These are phyloP conservation scores for Nomada goodeniana DNA, from an alignment of 2,888 invertebrate genomes.

Conservation along the genomic window DNA sequence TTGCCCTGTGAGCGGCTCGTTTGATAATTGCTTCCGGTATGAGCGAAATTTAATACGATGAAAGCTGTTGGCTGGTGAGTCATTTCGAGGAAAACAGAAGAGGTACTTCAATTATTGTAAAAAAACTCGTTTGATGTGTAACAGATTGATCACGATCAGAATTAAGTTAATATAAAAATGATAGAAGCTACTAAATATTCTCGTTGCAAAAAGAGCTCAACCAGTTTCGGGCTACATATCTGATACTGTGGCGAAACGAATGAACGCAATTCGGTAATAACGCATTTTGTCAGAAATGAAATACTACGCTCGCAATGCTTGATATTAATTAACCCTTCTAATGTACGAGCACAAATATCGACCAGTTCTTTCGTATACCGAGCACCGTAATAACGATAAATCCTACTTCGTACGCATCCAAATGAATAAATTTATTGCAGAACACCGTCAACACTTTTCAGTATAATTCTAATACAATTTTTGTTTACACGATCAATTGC, in stretches of 20 bases:
- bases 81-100: too few relatives aligned
- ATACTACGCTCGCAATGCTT: slow-evolving; percentile 13
- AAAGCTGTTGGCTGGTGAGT: too few relatives aligned
- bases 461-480: slow-evolving; percentile 28
- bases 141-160: too few relatives aligned
- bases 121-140: too few relatives aligned
- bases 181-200: too few relatives aligned
- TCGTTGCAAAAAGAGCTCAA: too few relatives aligned
- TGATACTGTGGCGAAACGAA: background rate
- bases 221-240: too few relatives aligned
- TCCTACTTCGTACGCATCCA: background rate
- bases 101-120: too few relatives aligned
- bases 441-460: slow-evolving; percentile 19
- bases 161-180: too few relatives aligned
- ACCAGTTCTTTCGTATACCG: slow-evolving; percentile 7
- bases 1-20: too few relatives aligned
- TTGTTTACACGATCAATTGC: slow-evolving; percentile 18
- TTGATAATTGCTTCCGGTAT: too few relatives aligned
- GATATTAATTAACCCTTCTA: slow-evolving; percentile 34
- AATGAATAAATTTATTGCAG: slow-evolving; percentile 28
- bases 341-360: slow-evolving; percentile 15
- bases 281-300: slow-evolving; percentile 26
- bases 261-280: slow-evolving; percentile 23
- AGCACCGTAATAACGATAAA: slow-evolving; percentile 16
- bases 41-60: too few relatives aligned